Percentiles rank a stretch among this genome's conserved stretches.
These are phyloP conservation scores for Hydropotes inermis DNA, from an alignment of 2,113 vertebrate genomes.

Conservation along the genomic window DNA sequence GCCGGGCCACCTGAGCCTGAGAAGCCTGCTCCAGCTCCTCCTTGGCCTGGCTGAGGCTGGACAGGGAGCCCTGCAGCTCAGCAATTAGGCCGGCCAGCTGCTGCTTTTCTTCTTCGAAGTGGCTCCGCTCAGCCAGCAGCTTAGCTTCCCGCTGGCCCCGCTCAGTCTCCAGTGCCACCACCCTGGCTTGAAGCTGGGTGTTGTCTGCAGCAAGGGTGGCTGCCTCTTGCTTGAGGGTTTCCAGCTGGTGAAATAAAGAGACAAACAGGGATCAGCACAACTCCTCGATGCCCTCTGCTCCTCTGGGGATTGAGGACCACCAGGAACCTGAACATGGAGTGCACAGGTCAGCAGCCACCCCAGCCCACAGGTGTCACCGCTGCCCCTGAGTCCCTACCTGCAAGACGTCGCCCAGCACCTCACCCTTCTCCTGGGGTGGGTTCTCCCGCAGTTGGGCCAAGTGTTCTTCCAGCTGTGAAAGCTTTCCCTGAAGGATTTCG, in stretches of 20 bases:
- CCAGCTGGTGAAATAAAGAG: slow-evolving; percentile 77
- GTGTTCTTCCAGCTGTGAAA: slow-evolving; percentile 90
- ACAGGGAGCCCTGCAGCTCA: slow-evolving; percentile 79
- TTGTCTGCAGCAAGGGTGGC: slow-evolving; percentile 70
- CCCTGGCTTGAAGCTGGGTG: slow-evolving; percentile 74
- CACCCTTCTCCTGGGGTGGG: slow-evolving; percentile 84
- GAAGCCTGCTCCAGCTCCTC: slow-evolving; percentile 82
- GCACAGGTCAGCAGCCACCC: not conserved
- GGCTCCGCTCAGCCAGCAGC: slow-evolving; percentile 66
- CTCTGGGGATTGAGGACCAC: not conserved
- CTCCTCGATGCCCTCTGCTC: not conserved
- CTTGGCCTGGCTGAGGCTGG: slow-evolving; percentile 73
- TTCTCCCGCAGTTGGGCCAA: slow-evolving; percentile 76
- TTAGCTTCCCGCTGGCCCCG: slow-evolving; percentile 64
- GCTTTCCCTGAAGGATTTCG: slow-evolving; percentile 92
- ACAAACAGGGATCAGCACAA: not conserved
- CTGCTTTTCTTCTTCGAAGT: slow-evolving; percentile 81
- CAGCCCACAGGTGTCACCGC: not conserved
- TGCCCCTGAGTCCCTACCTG: slow-evolving; percentile 82
- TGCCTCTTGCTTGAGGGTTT: slow-evolving; percentile 85
- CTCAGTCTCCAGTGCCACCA: slow-evolving; percentile 78
- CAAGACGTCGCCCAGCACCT: slow-evolving; percentile 91
- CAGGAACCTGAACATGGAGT: not conserved
- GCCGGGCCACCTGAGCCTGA: slow-evolving; percentile 57
- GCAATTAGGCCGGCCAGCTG: slow-evolving; percentile 75